Percentiles rank a stretch among this genome's conserved stretches.
These are phyloP conservation scores for Tigriopus californicus DNA, from an alignment of 2,888 invertebrate species.

Conservation along the genomic window DNA sequence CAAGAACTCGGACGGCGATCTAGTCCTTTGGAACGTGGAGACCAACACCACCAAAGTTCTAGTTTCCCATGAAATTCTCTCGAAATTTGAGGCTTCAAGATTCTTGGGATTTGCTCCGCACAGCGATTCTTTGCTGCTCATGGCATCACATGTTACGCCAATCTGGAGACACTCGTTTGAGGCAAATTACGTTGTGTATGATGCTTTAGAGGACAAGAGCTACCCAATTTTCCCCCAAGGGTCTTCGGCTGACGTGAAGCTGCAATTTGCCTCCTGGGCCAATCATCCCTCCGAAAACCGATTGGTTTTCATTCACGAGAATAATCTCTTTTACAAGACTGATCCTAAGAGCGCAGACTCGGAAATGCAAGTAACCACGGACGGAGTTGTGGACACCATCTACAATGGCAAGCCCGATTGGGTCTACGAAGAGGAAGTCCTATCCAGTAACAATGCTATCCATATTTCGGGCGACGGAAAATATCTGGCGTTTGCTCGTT, in stretches of 20 bases:
- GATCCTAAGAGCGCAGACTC: slow-evolving; percentile 33
- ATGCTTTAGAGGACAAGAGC: background rate
- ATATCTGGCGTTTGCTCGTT: slow-evolving; percentile 56
- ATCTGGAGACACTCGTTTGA: slow-evolving; percentile 1
- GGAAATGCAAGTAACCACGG: slow-evolving; percentile 22
- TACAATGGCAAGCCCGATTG: slow-evolving; percentile 79
- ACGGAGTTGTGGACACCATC: slow-evolving; percentile 41
- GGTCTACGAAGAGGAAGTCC: slow-evolving; percentile 90
- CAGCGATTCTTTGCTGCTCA: background rate
- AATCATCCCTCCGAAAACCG: background rate
- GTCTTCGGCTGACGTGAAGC: background rate
- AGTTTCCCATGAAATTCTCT: background rate
- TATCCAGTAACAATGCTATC: slow-evolving; percentile 56
- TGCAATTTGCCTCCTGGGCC: slow-evolving; percentile 2
- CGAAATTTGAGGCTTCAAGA: background rate
- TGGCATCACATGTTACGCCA: background rate
- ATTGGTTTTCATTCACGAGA: slow-evolving; percentile 40
- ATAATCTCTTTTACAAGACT: slow-evolving; percentile 57
- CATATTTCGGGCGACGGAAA: slow-evolving; percentile 71
- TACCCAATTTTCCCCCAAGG: background rate
- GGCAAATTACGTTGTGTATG: background rate
- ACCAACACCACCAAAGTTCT: background rate
- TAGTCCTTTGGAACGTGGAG: background rate
- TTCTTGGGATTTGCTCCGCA: background rate
- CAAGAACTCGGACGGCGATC: background rate